These are phyloP conservation scores for Melanostoma mellinum DNA, from an alignment of 2,888 invertebrate genomes.

Conservation along the genomic window DNA sequence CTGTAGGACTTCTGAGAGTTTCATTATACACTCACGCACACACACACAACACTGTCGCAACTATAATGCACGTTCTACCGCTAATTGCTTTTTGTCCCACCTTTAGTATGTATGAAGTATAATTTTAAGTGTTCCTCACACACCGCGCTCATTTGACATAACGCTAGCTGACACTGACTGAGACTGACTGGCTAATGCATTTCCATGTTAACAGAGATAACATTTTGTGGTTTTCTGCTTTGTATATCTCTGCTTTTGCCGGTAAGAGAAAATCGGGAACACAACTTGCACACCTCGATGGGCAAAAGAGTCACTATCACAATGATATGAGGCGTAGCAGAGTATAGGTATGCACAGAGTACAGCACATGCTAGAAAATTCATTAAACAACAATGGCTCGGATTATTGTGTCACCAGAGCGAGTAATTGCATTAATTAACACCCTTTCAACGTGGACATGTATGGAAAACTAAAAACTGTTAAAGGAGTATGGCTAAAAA, in stretches of 20 bases:
- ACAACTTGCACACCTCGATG: conserved; percentile 66
- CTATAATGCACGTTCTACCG: conserved; percentile 20
- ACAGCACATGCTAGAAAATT: conserved; percentile 32
- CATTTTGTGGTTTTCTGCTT: conserved; percentile 43
- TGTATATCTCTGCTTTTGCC: conserved; percentile 28
- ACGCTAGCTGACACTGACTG: conserved; percentile 55
- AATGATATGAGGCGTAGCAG: not conserved
- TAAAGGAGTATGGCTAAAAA: conserved; percentile 4
- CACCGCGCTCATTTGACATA: conserved; percentile 31
- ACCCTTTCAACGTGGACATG: conserved; percentile 54
- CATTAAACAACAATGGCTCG: conserved; percentile 63
- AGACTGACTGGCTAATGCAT: conserved; percentile 61
- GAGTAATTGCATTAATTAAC: conserved; percentile 71
- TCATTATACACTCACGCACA: conserved; percentile 28
- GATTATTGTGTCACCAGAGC: conserved; percentile 69
- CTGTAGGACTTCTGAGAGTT: conserved; percentile 62
- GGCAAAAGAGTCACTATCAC: conserved; percentile 38
- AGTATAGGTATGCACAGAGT: not conserved
- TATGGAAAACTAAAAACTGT: conserved; percentile 39
- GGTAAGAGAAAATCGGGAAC: conserved; percentile 54
- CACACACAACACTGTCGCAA: not conserved
- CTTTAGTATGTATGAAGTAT: not conserved
- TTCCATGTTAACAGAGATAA: conserved; percentile 46
- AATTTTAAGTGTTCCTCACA: conserved; percentile 42
- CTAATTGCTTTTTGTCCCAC: conserved; percentile 48